Base-by-base conservation (phyloP, 2,113 vertebrate species). In the Trematocara marginatum region DNA sequence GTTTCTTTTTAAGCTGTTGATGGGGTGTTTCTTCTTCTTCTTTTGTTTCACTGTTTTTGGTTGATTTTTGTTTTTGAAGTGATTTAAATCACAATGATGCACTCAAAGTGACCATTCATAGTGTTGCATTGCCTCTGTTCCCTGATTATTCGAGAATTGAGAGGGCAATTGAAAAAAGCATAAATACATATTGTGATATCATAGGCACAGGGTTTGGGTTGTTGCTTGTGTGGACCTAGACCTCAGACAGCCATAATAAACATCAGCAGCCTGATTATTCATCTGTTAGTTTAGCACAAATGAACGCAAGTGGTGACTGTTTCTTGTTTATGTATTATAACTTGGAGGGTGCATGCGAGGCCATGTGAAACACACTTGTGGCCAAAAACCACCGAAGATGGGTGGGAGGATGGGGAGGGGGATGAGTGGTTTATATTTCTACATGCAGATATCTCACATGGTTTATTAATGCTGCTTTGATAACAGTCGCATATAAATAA, bases 151-250 rank as follows among this genome's bases (percentile, higher is more conserved):
- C 6, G 15, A 29, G 42, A 47, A 6, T 29, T 47, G 40, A 47
- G 23, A 2, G 1, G 23, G 66, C 66, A 42, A 29, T 74, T 74
- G 9, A 74, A 74, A 47, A 29, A 15, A 3, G 42, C 13, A 26
- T 42, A 26, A 71, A 26, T 18, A 18, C 23, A 47, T 74, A 47
- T 74, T 74, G 20, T 47, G 66, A 45, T 71, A 15, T 20, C 35
- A 23, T 23, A 42, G 61, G n/a, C 0, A 13, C 0, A 42, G 7
- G 13, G 12, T 71, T 71, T 26, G 40, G 20, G 20, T 74, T 16
- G 42, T 74, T 26, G 16, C 23, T 49, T 16, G 8, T 49, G 23
- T 1, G 20, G 13, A 74, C 40, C 42, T 45, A 47, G 66, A 29
- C 7, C 15, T 74, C 40, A 74, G 66, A 74, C 20, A 45, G 3